Percentiles rank a stretch among this genome's conserved stretches.
These are phyloP conservation scores for Oreochromis spilurus DNA, from an alignment of 2,113 vertebrate species.

Conservation along the genomic window DNA sequence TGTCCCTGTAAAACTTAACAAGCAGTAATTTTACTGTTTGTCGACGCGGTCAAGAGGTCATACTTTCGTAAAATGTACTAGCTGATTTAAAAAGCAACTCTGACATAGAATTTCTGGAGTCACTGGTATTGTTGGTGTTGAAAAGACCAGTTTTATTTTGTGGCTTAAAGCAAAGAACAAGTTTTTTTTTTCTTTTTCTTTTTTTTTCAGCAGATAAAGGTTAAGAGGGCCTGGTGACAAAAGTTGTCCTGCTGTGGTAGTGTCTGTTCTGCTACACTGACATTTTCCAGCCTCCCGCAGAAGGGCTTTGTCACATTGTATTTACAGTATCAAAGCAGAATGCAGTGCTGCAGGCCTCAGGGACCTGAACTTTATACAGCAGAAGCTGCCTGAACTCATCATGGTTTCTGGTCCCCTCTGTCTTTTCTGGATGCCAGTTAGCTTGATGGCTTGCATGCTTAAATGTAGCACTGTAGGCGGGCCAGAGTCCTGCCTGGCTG, in stretches of 20 bases:
- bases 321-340: slow-evolving; percentile 50
- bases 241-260: not conserved
- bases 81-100: not conserved
- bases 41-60: not conserved
- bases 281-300: slow-evolving; percentile 36
- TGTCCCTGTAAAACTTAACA: not conserved
- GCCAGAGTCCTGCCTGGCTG: not conserved
- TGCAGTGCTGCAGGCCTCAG: slow-evolving; percentile 15
- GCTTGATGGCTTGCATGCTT: slow-evolving; percentile 14
- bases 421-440: slow-evolving; percentile 24
- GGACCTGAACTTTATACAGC: slow-evolving; percentile 42
- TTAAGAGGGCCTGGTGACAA: not conserved
- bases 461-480: not conserved
- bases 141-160: not conserved
- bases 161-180: not conserved
- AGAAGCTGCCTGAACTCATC: slow-evolving; percentile 1
- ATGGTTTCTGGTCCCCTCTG: not conserved
- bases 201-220: not conserved
- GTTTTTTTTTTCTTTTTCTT: not conserved
- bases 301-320: slow-evolving; percentile 52
- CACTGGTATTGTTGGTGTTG: not conserved
- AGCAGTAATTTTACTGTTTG: not conserved
- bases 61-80: not conserved
- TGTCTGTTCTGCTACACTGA: slow-evolving; percentile 23
- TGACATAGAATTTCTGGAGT: not conserved